Conservation (phyloP, 2,113 vertebrate genomes). For the Pagrus major region DNA sequence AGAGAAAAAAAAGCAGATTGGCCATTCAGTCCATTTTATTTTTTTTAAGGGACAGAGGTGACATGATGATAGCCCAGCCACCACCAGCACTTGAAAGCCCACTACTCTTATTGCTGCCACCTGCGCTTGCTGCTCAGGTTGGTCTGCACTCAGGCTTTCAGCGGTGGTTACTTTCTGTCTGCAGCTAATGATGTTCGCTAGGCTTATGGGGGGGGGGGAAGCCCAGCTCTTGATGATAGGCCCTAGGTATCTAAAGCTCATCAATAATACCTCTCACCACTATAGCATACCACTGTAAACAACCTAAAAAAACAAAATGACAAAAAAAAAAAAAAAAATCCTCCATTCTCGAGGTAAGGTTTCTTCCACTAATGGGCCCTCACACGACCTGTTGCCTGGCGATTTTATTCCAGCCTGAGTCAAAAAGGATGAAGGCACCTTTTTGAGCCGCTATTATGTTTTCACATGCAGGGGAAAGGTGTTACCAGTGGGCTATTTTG, state of each 20-base stretch:
- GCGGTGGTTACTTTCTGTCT: constrained; percentile 37
- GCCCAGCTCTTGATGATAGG: constrained; percentile 28
- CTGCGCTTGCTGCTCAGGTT: constrained; percentile 57
- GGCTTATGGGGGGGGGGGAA: constrained; percentile 34
- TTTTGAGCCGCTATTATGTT: constrained; percentile 10
- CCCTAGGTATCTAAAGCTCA: constrained; percentile 20
- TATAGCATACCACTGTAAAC: constrained; percentile 31
- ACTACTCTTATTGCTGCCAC: constrained; percentile 51
- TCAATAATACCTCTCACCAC: constrained; percentile 35
- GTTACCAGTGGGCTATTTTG: constrained; percentile 22
- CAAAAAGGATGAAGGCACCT: constrained; percentile 14
- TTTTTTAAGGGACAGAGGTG: constrained; percentile 62
- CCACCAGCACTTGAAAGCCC: constrained; percentile 64
- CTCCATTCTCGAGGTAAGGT: background rate
- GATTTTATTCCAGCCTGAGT: constrained; percentile 12
- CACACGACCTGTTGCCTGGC: constrained; percentile 21
- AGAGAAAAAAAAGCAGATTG: constrained; percentile 61
- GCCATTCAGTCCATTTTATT: constrained; percentile 48
- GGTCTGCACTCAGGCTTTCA: constrained; percentile 55
- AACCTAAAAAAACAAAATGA: constrained; percentile 31
- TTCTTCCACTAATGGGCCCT: constrained; percentile 57
- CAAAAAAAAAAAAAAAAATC: background rate
- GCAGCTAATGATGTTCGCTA: constrained; percentile 60
- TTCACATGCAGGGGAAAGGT: constrained; percentile 4
- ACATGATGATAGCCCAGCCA: constrained; percentile 57